A percentile compares a stretch with the other conserved stretches of the same genome.
phyloP scores from a whole-genome alignment of 2,797 vertebrate genomes.

The Ciconia nigra region DNA sequence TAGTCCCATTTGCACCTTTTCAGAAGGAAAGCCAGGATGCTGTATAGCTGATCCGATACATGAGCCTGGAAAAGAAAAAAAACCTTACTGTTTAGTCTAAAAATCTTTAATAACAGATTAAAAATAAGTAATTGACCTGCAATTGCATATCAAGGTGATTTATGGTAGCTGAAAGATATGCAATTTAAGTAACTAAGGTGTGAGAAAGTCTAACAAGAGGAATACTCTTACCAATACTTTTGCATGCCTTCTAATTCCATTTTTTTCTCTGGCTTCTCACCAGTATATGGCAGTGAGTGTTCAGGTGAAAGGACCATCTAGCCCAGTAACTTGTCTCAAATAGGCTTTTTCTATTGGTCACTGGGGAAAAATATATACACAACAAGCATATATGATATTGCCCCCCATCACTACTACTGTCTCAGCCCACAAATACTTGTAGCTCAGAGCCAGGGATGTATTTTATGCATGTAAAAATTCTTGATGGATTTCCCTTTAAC shows the following conservation, averaged over 20 bases:
- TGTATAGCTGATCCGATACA: neutral
- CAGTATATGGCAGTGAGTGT: too few species aligned
- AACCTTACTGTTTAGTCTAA: neutral
- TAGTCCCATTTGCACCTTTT: neutral
- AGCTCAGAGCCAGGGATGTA: neutral
- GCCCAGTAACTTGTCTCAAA: neutral
- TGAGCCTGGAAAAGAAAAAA: neutral
- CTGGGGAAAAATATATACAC: neutral
- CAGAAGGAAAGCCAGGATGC: neutral
- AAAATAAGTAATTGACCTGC: neutral
- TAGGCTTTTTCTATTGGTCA: neutral
- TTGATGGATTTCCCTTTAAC: neutral
- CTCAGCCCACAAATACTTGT: neutral
- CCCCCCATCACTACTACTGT: neutral
- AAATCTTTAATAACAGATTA: neutral
- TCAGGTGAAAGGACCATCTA: neutral
- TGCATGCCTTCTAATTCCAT: neutral
- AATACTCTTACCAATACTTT: neutral
- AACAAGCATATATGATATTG: neutral
- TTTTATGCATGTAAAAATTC: neutral
- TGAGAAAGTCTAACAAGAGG: neutral
- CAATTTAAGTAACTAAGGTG: neutral
- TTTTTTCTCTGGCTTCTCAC: neutral
- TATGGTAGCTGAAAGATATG: neutral
- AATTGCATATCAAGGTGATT: neutral